phyloP scores from a whole-genome alignment of 2,888 invertebrate species.

The Silvanus unidentatus region DNA sequence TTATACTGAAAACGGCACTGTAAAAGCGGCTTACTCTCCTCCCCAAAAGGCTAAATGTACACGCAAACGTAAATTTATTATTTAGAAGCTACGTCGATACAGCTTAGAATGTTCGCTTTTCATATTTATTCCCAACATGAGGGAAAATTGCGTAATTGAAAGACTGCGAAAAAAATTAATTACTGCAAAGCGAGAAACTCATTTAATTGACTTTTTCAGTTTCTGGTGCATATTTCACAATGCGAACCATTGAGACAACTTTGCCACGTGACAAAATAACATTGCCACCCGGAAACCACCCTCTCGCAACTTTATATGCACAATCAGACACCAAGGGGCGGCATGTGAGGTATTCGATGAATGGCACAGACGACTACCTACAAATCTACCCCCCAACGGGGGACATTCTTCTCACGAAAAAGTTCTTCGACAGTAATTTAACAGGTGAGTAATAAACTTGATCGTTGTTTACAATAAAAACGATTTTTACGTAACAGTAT shows the following conservation, averaged over 20 bases:
- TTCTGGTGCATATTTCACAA: slow-evolving; percentile 35
- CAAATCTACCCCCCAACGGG: slow-evolving; percentile 27
- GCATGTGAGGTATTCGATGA: slow-evolving; percentile 23
- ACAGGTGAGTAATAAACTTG: neutral
- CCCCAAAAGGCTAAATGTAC: no score
- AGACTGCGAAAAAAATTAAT: no score
- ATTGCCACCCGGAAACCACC: slow-evolving; percentile 24
- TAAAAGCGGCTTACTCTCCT: no score
- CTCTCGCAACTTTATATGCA: slow-evolving; percentile 28
- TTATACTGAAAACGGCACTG: no score
- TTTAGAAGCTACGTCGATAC: no score
- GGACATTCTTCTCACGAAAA: slow-evolving; percentile 25
- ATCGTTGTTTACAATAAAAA: no score
- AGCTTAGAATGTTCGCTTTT: no score
- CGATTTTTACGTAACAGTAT: no score
- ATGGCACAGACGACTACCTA: slow-evolving; percentile 20
- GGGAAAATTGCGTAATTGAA: no score
- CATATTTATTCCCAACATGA: no score
- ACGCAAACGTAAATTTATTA: no score
- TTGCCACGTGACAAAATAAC: slow-evolving; percentile 31
- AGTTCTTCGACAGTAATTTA: neutral
- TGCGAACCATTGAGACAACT: slow-evolving; percentile 34
- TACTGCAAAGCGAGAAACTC: no score
- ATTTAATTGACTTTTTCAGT: slow-evolving; percentile 33
- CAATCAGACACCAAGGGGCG: slow-evolving; percentile 15